Percentiles rank a stretch among this genome's conserved stretches.
Conservation (phyloP, 2,888 invertebrate species). For the Lasioglossum malachurum region DNA sequence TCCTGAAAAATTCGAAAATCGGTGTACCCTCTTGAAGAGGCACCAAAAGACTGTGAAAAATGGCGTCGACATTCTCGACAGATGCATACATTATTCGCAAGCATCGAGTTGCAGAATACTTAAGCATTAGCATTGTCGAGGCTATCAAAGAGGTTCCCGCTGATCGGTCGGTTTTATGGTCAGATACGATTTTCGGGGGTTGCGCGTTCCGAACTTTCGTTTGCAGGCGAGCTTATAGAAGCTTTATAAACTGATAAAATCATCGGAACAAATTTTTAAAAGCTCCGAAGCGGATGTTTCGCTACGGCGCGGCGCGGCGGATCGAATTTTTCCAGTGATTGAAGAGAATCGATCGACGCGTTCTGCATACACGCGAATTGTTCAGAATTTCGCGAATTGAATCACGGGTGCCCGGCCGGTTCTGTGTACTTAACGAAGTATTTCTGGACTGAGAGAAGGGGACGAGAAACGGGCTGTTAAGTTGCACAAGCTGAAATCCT, state of each 20-base stretch:
- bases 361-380: constrained; percentile 47
- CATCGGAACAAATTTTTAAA: not conserved
- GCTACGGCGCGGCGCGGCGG: not conserved
- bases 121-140: not conserved
- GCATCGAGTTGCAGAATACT: not conserved
- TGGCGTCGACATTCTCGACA: not conserved
- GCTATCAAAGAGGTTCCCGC: not conserved
- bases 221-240: not conserved
- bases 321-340: constrained; percentile 9
- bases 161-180: not conserved
- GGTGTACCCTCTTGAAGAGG: too few relatives aligned
- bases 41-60: too few relatives aligned
- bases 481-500: too few relatives aligned
- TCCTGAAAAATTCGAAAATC: too few relatives aligned
- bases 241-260: constrained; percentile 1
- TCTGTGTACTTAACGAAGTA: constrained; percentile 64
- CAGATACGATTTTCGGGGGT: not conserved
- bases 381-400: constrained; percentile 62
- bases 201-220: not conserved
- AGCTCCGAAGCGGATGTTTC: not conserved
- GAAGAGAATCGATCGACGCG: not conserved
- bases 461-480: too few relatives aligned
- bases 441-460: constrained; percentile 21
- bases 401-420: constrained; percentile 22
- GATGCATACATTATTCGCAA: not conserved